These are phyloP conservation scores for Sphenodon punctatus DNA, from an alignment of 2,797 vertebrate species.

Conservation along the genomic window DNA sequence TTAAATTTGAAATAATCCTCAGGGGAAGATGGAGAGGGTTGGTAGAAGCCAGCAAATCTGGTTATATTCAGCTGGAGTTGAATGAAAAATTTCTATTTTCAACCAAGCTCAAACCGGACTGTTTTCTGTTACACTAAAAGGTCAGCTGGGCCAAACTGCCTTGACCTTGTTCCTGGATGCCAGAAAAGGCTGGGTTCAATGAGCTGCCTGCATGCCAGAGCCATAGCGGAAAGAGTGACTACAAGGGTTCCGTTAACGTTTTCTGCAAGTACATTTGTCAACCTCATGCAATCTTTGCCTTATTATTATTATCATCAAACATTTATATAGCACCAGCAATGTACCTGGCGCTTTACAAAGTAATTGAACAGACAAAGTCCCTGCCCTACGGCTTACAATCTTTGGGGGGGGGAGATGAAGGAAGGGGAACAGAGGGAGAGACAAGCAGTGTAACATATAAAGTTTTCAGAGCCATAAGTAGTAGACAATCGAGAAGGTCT, in stretches of 20 bases:
- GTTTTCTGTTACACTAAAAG: neutral
- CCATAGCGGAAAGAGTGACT: neutral
- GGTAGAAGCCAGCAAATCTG: neutral
- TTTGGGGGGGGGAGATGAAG: too few relatives aligned
- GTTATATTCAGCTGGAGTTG: neutral
- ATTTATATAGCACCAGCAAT: too few relatives aligned
- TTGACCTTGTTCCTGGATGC: conserved; percentile 9
- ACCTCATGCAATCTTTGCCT: neutral
- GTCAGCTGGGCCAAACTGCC: neutral
- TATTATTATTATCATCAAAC: too few relatives aligned
- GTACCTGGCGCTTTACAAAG: too few relatives aligned
- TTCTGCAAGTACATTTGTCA: neutral
- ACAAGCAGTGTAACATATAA: too few relatives aligned
- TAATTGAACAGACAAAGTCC: too few relatives aligned
- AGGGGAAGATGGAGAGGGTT: neutral
- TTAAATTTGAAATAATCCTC: neutral
- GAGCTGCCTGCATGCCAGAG: conserved; percentile 24
- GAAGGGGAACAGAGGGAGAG: too few relatives aligned
- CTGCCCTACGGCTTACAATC: too few relatives aligned
- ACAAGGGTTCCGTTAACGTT: neutral
- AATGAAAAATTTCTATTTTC: conserved; percentile 24
- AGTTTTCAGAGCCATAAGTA: neutral
- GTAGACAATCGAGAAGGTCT: rapidly evolving
- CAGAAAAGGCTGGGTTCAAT: conserved; percentile 32
- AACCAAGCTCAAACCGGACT: neutral